phyloP scores from a whole-genome alignment of 2,888 invertebrate genomes.

The Protonemura montana region DNA sequence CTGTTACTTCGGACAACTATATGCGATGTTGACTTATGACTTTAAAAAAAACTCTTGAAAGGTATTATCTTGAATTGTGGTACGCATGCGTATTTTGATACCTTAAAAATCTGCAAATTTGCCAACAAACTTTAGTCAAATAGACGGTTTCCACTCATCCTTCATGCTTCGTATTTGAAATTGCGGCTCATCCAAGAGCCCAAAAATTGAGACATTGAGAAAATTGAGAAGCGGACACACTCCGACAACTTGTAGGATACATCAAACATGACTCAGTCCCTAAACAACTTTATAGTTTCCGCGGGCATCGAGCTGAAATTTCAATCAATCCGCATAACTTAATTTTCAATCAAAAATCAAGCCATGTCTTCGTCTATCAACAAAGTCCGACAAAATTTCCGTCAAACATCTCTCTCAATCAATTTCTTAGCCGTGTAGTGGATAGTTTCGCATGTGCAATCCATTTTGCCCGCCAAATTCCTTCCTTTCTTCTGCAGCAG shows the following conservation, averaged over 20 bases:
- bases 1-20: too few relatives aligned
- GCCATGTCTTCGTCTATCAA: background rate
- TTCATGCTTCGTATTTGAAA: too few relatives aligned
- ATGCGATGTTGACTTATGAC: too few relatives aligned
- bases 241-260: background rate
- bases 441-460: constrained; percentile 47
- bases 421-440: constrained; percentile 39
- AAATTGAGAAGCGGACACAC: background rate
- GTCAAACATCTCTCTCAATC: constrained; percentile 47
- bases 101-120: too few relatives aligned
- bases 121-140: too few relatives aligned
- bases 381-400: background rate
- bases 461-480: constrained; percentile 48
- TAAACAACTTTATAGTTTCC: background rate
- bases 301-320: background rate
- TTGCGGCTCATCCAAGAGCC: too few relatives aligned
- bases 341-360: background rate
- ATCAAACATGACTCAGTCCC: background rate
- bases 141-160: too few relatives aligned
- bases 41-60: too few relatives aligned
- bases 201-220: too few relatives aligned
- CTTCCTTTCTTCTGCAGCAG: constrained; percentile 33
- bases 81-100: too few relatives aligned
- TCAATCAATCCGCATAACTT: background rate
- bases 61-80: too few relatives aligned